phyloP scores from a whole-genome alignment of 2,888 invertebrate species.

The Trachelus stipa region DNA sequence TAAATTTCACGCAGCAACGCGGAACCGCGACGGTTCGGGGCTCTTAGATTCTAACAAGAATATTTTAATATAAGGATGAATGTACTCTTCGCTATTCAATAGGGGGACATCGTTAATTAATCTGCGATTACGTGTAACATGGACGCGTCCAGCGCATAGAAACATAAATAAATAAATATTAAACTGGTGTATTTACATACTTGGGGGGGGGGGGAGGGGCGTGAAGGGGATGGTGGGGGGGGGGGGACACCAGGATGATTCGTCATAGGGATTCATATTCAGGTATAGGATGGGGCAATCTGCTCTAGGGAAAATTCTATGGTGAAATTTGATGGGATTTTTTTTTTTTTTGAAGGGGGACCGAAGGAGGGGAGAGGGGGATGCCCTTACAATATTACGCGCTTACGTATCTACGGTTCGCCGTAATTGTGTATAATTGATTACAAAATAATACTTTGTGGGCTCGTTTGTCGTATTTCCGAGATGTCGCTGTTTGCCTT shows the following conservation, averaged over 20 bases:
- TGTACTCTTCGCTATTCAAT: slow-evolving; percentile 46
- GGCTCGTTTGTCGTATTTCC: neutral
- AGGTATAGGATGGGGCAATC: neutral
- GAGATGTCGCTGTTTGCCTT: neutral
- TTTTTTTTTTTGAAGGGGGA: slow-evolving; percentile 7
- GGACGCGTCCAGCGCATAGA: slow-evolving; percentile 63
- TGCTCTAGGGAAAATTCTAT: slow-evolving; percentile 1
- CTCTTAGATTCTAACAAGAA: slow-evolving; percentile 53
- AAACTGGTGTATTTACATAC: slow-evolving; percentile 52
- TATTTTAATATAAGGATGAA: slow-evolving; percentile 49
- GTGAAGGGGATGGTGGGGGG: no score
- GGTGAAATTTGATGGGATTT: slow-evolving; percentile 22
- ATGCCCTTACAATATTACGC: neutral
- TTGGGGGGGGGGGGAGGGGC: neutral
- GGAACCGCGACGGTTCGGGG: slow-evolving; percentile 54
- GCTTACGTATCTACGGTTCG: neutral
- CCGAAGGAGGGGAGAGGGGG: neutral
- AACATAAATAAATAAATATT: slow-evolving; percentile 63
- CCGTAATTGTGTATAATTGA: slow-evolving; percentile 1
- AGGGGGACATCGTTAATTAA: slow-evolving; percentile 43
- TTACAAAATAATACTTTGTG: slow-evolving; percentile 17
- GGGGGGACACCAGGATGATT: neutral
- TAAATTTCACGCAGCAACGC: slow-evolving; percentile 42
- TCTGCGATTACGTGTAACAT: slow-evolving; percentile 50
- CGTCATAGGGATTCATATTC: neutral